Percentiles rank a stretch among this genome's conserved stretches.
These are phyloP conservation scores for Oligia fasciuncula DNA, from an alignment of 2,888 invertebrate genomes.

Conservation along the genomic window DNA sequence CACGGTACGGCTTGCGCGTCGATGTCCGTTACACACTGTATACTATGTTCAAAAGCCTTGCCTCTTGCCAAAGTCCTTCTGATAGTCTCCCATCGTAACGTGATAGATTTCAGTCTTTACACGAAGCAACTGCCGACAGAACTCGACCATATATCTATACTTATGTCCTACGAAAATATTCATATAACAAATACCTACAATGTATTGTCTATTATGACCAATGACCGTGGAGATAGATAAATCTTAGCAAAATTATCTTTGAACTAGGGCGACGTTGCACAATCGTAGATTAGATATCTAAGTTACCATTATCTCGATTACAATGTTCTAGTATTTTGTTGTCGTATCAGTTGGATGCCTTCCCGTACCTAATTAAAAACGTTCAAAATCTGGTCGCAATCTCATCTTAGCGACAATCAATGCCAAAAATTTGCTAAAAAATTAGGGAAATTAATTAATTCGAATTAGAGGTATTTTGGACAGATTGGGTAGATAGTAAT, in stretches of 20 bases:
- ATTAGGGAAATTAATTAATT: too few relatives aligned
- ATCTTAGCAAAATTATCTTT: conserved; percentile 34
- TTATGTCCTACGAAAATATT: neutral
- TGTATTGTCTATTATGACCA: conserved; percentile 10
- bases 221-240: conserved; percentile 39
- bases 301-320: conserved; percentile 33
- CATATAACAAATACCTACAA: neutral
- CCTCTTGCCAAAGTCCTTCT: conserved; percentile 36
- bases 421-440: too few relatives aligned
- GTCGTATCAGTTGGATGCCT: conserved; percentile 14
- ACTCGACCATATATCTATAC: conserved; percentile 14
- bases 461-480: too few relatives aligned
- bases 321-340: conserved; percentile 4
- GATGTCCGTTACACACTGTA: too few relatives aligned
- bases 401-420: too few relatives aligned
- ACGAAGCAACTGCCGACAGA: neutral
- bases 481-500: too few relatives aligned
- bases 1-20: neutral
- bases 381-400: too few relatives aligned
- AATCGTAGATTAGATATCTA: conserved; percentile 23
- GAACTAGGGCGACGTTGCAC: conserved; percentile 47
- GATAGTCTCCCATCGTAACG: conserved; percentile 12
- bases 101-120: neutral
- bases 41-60: conserved; percentile 17
- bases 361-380: too few relatives aligned